Percentiles rank a stretch among this genome's conserved stretches.
These are phyloP conservation scores for Clunio marinus DNA, from an alignment of 2,888 invertebrate genomes.

Conservation along the genomic window DNA sequence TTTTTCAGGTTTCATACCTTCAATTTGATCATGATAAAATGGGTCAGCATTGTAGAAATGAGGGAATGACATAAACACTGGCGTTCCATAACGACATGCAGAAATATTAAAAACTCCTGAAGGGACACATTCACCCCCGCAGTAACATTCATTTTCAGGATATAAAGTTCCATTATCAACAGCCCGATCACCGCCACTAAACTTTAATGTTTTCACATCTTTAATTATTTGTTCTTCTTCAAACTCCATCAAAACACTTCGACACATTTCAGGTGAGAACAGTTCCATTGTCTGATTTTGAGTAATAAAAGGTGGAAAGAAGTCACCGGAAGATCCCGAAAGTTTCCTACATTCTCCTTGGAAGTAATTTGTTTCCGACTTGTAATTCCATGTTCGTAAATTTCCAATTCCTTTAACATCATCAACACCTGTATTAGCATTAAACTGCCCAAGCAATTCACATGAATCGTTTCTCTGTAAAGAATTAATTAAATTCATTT, in stretches of 20 bases:
- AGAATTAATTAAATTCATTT: background rate
- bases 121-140: slow-evolving; percentile 67
- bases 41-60: slow-evolving; percentile 78
- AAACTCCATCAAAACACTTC: slow-evolving; percentile 62
- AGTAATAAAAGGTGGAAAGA: slow-evolving; percentile 64
- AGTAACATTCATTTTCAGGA: slow-evolving; percentile 66
- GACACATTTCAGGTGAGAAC: slow-evolving; percentile 73
- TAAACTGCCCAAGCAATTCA: slow-evolving; percentile 60
- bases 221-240: slow-evolving; percentile 56
- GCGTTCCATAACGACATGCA: slow-evolving; percentile 68
- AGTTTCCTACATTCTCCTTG: slow-evolving; percentile 57
- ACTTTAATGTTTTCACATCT: slow-evolving; percentile 65
- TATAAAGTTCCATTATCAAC: slow-evolving; percentile 64
- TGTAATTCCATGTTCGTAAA: slow-evolving; percentile 68
- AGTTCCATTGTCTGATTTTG: slow-evolving; percentile 57
- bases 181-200: slow-evolving; percentile 60
- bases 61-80: slow-evolving; percentile 78
- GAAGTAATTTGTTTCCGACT: slow-evolving; percentile 55
- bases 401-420: slow-evolving; percentile 63
- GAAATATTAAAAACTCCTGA: slow-evolving; percentile 72
- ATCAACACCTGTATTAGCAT: slow-evolving; percentile 66
- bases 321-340: slow-evolving; percentile 73
- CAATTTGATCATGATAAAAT: slow-evolving; percentile 58
- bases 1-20: slow-evolving; percentile 65
- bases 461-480: slow-evolving; percentile 18